Percentiles rank a stretch among this genome's conserved stretches.
phyloP scores from a whole-genome alignment of 2,113 vertebrate genomes.

The Naja naja region DNA sequence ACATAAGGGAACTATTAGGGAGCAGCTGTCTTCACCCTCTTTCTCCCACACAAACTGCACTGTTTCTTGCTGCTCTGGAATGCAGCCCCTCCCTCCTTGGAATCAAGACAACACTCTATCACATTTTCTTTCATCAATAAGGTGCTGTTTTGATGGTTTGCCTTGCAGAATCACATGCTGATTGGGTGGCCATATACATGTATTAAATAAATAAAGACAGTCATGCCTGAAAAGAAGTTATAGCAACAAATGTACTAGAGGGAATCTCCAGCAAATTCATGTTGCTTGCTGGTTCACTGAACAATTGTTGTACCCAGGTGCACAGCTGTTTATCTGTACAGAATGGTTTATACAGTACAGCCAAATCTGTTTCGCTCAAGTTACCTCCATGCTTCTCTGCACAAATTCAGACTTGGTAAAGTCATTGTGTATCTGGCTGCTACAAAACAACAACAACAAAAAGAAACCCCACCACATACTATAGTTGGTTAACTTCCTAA shows the following conservation, averaged over 20 bases:
- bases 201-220: not conserved
- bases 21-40: not conserved
- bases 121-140: not conserved
- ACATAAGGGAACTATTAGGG: not conserved
- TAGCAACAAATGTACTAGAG: not conserved
- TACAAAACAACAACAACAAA: not conserved
- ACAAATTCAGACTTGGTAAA: not conserved
- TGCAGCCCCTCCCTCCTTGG: not conserved
- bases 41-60: not conserved
- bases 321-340: not conserved
- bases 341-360: not conserved
- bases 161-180: not conserved
- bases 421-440: not conserved
- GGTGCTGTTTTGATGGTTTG: not conserved
- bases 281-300: not conserved
- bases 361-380: not conserved
- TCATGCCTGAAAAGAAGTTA: not conserved
- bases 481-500: not conserved
- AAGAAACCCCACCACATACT: not conserved
- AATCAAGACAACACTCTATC: not conserved
- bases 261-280: not conserved
- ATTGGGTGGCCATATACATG: not conserved
- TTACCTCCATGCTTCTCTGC: not conserved
- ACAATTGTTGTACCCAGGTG: not conserved
- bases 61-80: not conserved